Base-by-base conservation (phyloP, 2,113 vertebrate genomes). In the Sinocyclocheilus anshuiensis region DNA sequence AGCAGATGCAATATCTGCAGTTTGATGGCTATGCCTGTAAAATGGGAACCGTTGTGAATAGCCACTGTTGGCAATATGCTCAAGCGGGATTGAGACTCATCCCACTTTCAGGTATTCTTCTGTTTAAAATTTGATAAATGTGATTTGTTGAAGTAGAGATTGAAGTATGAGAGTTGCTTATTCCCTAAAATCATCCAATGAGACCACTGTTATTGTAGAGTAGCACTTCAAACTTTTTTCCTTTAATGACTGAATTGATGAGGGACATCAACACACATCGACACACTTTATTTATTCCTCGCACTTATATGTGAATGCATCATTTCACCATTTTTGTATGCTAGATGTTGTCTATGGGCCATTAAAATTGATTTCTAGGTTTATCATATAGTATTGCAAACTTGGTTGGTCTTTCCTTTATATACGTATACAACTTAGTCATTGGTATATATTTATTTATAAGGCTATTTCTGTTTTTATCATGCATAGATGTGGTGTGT, bases 11-110 rank as follows among this genome's bases (percentile, higher is more conserved):
- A 39, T 63, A 59, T 39, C 13, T 69, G 29, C 48, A 33, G 53
- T 53, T 12, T 63, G 83, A 45, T 61, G 42, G 42, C 50, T 75
- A 33, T 15, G 24, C 18, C 11, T 45, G 82, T 72, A 86, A 79
- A 83, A 88, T 90, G 89, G 86, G 71, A 33, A 67, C 78, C 0
- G 3, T 85, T 74, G 78, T 83, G 74, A 79, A 82, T n/a, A 63
- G n/a, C 29, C 86, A 88, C 75, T 69, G 24, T 78, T 89, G 89
- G 89, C 75, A 67, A 72, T 90, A 74, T 7, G 89, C 89, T 75
- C 87, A 88, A 53, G 80, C 89, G 45, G 89, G 89, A 69, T 79
- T 78, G 72, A 85, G 82, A 76, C 89, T 90, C 50, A 87, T 90
- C 53, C 89, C 13, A 57, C 87, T 90, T 48, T 81, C 89, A 88